Base-by-base conservation (phyloP, 2,888 invertebrate genomes). In the Athalia circularis region DNA sequence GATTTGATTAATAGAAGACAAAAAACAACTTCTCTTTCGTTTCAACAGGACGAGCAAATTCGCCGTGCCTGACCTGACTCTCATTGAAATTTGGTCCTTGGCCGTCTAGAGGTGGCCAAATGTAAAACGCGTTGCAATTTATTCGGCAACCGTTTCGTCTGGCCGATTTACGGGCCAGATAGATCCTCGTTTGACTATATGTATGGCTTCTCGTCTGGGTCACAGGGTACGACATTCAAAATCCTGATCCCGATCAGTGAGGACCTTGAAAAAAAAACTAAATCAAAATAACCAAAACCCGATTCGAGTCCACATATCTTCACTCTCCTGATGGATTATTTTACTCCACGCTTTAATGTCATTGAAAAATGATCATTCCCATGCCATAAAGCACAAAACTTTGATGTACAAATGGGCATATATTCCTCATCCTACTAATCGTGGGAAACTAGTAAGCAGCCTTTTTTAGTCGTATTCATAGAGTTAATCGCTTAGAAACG, bases 121-220 rank as follows among this genome's bases (percentile, higher is more conserved):
- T 59, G 57, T 43, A 45, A 45, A 57, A 45, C 3, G 4, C 3
- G 8, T 50, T 75, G 75, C 62, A 50, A 62, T 75, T 75, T 75
- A 75, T 75, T 75, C 75, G 75, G 48, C 52, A 62, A 75, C 75
- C 75, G 75, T 75, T 64, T 62, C 43, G 75, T 75, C 75, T 75
- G 45, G 62, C 13, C 47, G 75, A 75, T 62, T 59, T 75, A 75
- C 50, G 48, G 11, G n/a, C 50, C 29, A 54, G 72, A 72, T 59
- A 47, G 57, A 72, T 57, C 45, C 57, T 5, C 9, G 29, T 29
- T 29, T 29, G 2, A 29, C 29, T 29, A 6, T 68, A 59, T 57
- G 57, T 45, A 59, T 59, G 47, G 11, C 9, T 59, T 72, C 72
- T 13, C 45, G 72, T 72, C 72, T 72, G 72, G 72, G 72, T 72